These are phyloP conservation scores for Danaus chrysippus DNA, from an alignment of 2,888 invertebrate genomes.

Conservation along the genomic window DNA sequence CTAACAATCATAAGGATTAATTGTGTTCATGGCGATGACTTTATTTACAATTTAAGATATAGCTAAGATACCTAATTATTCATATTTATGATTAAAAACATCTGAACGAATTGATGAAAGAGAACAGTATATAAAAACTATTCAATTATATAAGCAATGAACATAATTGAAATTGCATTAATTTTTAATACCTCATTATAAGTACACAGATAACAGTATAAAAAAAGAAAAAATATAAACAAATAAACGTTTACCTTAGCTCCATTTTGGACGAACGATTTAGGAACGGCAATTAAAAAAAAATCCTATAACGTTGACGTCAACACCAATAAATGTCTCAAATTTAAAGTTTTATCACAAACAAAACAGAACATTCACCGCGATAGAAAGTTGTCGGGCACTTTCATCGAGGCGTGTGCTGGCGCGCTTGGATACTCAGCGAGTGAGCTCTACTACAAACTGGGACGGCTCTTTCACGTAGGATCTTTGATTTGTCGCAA, in stretches of 20 bases:
- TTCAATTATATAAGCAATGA: too few relatives aligned
- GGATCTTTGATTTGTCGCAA: slow-evolving; percentile 10
- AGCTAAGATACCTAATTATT: background rate
- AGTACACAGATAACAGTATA: background rate
- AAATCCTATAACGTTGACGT: slow-evolving; percentile 28
- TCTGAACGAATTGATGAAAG: too few relatives aligned
- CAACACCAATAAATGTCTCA: slow-evolving; percentile 27
- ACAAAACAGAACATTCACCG: slow-evolving; percentile 37
- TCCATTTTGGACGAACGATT: slow-evolving; percentile 20
- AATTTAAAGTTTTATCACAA: slow-evolving; percentile 12
- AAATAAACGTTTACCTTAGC: slow-evolving; percentile 8
- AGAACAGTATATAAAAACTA: too few relatives aligned
- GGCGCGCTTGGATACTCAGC: slow-evolving; percentile 54
- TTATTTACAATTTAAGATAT: background rate
- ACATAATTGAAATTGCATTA: too few relatives aligned
- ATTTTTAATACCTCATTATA: too few relatives aligned
- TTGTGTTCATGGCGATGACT: background rate
- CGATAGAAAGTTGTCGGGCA: slow-evolving; percentile 65
- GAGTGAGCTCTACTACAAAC: slow-evolving; percentile 48
- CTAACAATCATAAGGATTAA: background rate
- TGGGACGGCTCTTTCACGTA: slow-evolving; percentile 17
- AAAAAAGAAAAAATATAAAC: background rate
- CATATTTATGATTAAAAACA: too few relatives aligned
- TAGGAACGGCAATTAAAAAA: background rate
- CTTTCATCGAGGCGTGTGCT: slow-evolving; percentile 67